Base-by-base conservation (phyloP, 2,888 invertebrate species). In the Sacculina carcini region DNA sequence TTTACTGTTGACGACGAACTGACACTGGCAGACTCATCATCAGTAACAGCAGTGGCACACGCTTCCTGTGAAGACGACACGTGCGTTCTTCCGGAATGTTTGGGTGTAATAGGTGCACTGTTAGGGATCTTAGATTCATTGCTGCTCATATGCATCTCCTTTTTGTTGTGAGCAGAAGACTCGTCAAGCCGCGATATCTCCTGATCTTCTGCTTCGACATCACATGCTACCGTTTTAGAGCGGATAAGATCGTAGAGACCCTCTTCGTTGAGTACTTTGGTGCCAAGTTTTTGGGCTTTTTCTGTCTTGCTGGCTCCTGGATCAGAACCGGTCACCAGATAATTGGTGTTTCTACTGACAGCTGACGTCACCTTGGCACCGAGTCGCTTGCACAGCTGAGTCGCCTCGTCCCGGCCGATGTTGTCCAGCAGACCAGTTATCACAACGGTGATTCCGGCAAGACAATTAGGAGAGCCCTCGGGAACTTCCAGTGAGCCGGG, bases 371-470 rank as follows among this genome's bases (percentile, higher is more conserved):
- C 71, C 61, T 75, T 73, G 1, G 89, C 92, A 1, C 89, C 86
- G 64, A 79, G 79, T 58, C 77, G 75, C 52, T 74, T 75, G 14
- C 90, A 75, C 6, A 85, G 68, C 1, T 72, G 73, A 32, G 73
- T 71, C 5, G 79, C 74, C 60, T 86, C 85, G 5, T 85, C 82
- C 14, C 81, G 71, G 59, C 86, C 85, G 58, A 90, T 69, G 0
- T 86, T 86, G 61, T 90, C 87, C 44, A 87, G 67, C 2, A 89
- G 79, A 31, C 89, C 92, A 36, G 87, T 89, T 50, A 86, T 66
- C 5, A 84, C 63, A 61, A 85, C 83, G 5, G 73, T 75, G 51
- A 75, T 66, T 50, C 78, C 75, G 49, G 72, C 72, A 3, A 85
- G 66, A 61, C 84, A 84, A 61, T 76, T 69, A 16, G 76, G 73